Evolutionary conservation across 2,113 vertebrate genomes (phyloP), one percentile per base, ranked within the genome.

Genomic region (Euleptes europaea): DNA sequence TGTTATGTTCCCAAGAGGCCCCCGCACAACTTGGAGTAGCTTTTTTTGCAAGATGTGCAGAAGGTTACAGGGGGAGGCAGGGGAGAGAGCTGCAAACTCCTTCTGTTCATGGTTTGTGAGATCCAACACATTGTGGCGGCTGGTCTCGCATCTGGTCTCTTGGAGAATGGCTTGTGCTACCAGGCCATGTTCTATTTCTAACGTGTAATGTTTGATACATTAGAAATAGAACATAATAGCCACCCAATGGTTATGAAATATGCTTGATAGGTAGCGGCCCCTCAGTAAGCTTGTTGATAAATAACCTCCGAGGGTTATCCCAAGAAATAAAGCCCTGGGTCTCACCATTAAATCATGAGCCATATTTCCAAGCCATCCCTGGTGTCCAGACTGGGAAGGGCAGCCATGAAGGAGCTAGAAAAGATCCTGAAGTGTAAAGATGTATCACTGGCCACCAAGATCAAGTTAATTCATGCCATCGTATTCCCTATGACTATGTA

Each of bases 261-360:
- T 76, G 71, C 74, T 89, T 44, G 1, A 11, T 89, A 87, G 78
- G 5, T 78, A 88, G 42, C 54, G 73, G 35, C 72, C 40, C 65
- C 84, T 88, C 67, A 63, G 74, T 47, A 84, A 70, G 60, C 44
- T 33, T 81, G 0, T 78, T 65, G 65, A 80, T 76, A 74, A 67
- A 82, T 44, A 35, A 38, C 57, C 31, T 35, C 28, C 74, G 85
- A 14, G 2, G 10, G 0, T 44, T 75, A 91, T 63, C n/a, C 5
- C 2, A 74, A 42, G 35, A 89, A 42, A 80, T 75, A 86, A n/a
- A 83, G 88, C 66, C 54, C 17, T 82, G 88, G 47, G 51, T 86
- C 28, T 83, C 77, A 38, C 86, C 69, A 79, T 87, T 84, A 85
- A 88, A 93, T 84, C 42, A 75, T 7, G 92, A 89, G 84, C 19